These are phyloP conservation scores for Osmoderma eremita DNA, from an alignment of 2,888 invertebrate genomes.

Conservation along the genomic window DNA sequence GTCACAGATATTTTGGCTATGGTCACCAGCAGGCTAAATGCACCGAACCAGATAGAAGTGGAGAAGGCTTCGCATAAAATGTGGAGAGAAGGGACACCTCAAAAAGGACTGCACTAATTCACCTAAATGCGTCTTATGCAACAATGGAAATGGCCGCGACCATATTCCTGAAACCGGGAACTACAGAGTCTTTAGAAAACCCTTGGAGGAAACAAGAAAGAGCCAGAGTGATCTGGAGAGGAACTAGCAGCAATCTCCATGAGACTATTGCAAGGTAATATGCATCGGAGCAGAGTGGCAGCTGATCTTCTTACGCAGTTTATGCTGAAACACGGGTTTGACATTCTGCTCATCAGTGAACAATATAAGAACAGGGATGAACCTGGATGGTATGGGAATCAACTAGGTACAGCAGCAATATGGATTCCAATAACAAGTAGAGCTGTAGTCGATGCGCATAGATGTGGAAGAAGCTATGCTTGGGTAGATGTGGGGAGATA, in stretches of 20 bases:
- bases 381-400: neutral
- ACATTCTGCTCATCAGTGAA: conserved; percentile 18
- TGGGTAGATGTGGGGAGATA: conserved; percentile 1
- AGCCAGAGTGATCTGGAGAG: too few relatives aligned
- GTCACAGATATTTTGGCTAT: neutral
- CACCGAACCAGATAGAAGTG: neutral
- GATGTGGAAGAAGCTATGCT: neutral
- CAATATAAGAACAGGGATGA: conserved; percentile 23
- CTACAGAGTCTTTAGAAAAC: too few relatives aligned
- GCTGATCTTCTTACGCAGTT: conserved; percentile 1
- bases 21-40: conserved; percentile 9
- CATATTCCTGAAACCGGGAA: too few relatives aligned
- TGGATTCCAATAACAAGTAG: neutral
- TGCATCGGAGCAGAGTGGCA: conserved; percentile 11
- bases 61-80: neutral
- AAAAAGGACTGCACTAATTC: neutral
- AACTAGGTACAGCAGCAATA: conserved; percentile 11
- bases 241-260: too few relatives aligned
- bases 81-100: conserved; percentile 1
- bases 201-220: too few relatives aligned
- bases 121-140: conserved; percentile 4
- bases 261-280: too few relatives aligned
- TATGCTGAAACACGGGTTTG: neutral
- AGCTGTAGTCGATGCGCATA: too few relatives aligned
- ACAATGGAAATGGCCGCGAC: too few relatives aligned